Percentiles rank a stretch among this genome's conserved stretches.
phyloP scores from a whole-genome alignment of 1,140 invertebrate genomes.

The Spodoptera litura region DNA sequence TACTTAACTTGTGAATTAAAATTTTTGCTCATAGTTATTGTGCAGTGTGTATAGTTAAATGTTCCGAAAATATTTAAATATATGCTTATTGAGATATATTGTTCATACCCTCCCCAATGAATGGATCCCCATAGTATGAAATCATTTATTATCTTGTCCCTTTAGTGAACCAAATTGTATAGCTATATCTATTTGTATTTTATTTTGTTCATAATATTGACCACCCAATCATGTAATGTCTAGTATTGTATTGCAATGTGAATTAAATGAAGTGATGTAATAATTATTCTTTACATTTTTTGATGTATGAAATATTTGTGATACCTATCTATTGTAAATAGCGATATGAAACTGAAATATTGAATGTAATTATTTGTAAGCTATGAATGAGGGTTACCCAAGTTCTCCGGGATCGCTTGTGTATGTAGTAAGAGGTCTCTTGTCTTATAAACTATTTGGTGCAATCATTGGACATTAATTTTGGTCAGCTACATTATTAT shows the following conservation, averaged over 20 bases:
- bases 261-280: conserved; percentile 8
- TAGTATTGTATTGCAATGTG: neutral
- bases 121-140: neutral
- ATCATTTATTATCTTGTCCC: neutral
- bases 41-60: conserved; percentile 25
- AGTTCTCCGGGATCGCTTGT: no score
- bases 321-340: conserved; percentile 47
- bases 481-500: no score
- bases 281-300: conserved; percentile 25
- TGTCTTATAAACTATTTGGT: no score
- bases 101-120: neutral
- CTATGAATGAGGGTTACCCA: neutral
- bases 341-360: conserved; percentile 31
- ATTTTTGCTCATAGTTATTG: conserved; percentile 26
- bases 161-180: neutral
- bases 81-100: neutral
- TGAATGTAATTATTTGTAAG: conserved; percentile 34
- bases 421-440: no score
- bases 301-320: conserved; percentile 44
- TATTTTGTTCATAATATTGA: neutral
- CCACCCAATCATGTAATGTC: conserved; percentile 2
- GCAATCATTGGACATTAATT: no score
- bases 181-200: neutral
- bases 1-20: conserved; percentile 37
- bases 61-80: neutral